Evolutionary conservation across 92 coral and sea anemone genomes (phyloP), one percentile per base, ranked within the genome.

Genomic region (Pocillopora meandrina): DNA sequence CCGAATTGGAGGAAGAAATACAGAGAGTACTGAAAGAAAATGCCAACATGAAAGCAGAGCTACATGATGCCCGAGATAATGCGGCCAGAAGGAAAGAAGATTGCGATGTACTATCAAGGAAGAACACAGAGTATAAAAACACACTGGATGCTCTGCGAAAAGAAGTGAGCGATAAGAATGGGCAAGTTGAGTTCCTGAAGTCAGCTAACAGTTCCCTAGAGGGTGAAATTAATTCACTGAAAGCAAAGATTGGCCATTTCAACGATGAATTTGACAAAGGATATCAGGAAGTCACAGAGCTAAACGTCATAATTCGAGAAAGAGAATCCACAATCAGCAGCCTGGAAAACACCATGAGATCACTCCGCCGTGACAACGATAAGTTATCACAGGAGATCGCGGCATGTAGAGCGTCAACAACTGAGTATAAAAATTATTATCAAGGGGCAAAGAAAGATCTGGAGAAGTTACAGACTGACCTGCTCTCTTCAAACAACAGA

Each of bases 201-300:
- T 84, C 92, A 68, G 92, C 91, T 26, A 89, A 91, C 57, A 80
- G 93, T 64, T 89, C 93, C 36, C 83, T 95, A 42, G 98, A 92
- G 74, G 90, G 91, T 87, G 99, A 96, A 88, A 90, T 94, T 18
- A 87, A 79, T 31, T 83, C 93, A 8, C 81, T 96, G 81, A 92
- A 89, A 80, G 85, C 88, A 31, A 95, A 92, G 69, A 84, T 92
- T 3, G 97, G 81, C 56, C 84, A 88, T 35, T 93, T 83, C 74
- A 86, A 84, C 60, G 93, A 96, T 13, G 99, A 96, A 62, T 94
- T 75, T 65, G 99, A 96, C 67, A 89, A 88, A 56, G 98, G 89
- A n/a, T 95, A 89, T 72, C 94, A 90, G 72, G 94, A 89, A 26
- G 85, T 96, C 33, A 72, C 91, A 20, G 78, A 85, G 16, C 88